Conservation (phyloP, 2,797 vertebrate species). For the Cephalopachus bancanus region DNA sequence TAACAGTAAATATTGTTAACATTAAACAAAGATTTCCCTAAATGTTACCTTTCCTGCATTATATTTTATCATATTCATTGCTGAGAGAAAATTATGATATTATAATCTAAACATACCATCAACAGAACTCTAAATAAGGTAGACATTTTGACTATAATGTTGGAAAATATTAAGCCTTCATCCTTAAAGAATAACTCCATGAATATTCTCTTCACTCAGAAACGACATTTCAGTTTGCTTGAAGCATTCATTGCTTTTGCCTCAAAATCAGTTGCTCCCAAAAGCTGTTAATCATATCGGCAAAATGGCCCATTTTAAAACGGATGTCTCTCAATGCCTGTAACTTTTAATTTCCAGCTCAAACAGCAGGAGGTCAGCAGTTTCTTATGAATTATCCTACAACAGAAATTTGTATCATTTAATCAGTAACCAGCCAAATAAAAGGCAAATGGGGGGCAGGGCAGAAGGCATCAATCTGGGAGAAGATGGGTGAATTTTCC, state of each 20-base stretch:
- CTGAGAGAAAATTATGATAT: constrained; percentile 43
- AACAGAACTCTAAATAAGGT: neutral
- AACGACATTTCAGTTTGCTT: constrained; percentile 36
- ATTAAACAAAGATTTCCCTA: neutral
- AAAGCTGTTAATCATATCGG: constrained; percentile 23
- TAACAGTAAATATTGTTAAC: neutral
- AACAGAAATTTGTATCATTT: constrained; percentile 48
- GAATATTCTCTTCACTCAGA: neutral
- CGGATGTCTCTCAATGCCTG: constrained; percentile 54
- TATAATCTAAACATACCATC: constrained; percentile 21
- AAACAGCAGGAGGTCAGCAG: constrained; percentile 72
- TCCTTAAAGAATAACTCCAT: neutral
- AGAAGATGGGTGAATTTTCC: neutral
- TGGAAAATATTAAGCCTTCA: neutral
- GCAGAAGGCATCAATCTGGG: neutral
- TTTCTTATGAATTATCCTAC: constrained; percentile 71
- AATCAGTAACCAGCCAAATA: constrained; percentile 32
- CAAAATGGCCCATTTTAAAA: constrained; percentile 66
- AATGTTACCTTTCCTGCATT: neutral
- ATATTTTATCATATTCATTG: neutral
- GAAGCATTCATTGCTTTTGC: constrained; percentile 21
- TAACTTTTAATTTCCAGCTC: constrained; percentile 75
- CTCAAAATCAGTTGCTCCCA: constrained; percentile 16
- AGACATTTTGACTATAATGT: neutral
- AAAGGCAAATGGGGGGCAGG: constrained; percentile 7